Conservation (phyloP, 2,797 vertebrate genomes). For the Tamandua tetradactyla region DNA sequence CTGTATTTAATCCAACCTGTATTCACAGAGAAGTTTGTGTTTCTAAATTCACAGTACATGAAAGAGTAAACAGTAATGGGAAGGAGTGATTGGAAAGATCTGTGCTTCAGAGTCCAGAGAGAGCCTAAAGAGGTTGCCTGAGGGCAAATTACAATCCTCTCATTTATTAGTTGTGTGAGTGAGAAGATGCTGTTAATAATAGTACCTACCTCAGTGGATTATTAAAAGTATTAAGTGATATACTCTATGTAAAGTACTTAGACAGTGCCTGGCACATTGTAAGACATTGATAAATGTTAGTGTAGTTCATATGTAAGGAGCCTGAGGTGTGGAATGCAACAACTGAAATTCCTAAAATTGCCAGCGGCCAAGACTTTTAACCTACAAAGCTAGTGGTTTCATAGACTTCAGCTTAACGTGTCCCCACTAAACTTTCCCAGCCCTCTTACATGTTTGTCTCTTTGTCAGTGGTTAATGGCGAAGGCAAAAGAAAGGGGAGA, state of each 20-base stretch:
- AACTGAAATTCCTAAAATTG: conserved; percentile 21
- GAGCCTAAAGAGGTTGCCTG: not conserved
- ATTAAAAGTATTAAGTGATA: not conserved
- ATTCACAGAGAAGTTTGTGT: not conserved
- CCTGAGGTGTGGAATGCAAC: not conserved
- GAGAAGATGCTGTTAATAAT: not conserved
- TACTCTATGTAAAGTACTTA: not conserved
- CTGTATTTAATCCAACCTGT: not conserved
- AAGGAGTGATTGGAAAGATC: not conserved
- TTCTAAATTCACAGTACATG: not conserved
- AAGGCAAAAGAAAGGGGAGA: not conserved
- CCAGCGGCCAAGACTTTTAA: not conserved
- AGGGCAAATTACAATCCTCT: not conserved
- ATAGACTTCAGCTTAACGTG: not conserved
- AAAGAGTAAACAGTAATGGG: not conserved
- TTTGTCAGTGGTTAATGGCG: not conserved
- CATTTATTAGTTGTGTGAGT: not conserved
- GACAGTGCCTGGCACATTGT: not conserved
- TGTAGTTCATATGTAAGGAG: not conserved
- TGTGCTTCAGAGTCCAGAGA: not conserved
- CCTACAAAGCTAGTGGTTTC: conserved; percentile 1
- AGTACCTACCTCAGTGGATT: not conserved
- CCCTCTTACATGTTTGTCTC: not conserved
- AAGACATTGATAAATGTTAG: not conserved
- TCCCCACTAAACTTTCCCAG: not conserved